phyloP scores from a whole-genome alignment of 2,797 vertebrate genomes.

The Cossypha polioptera region DNA sequence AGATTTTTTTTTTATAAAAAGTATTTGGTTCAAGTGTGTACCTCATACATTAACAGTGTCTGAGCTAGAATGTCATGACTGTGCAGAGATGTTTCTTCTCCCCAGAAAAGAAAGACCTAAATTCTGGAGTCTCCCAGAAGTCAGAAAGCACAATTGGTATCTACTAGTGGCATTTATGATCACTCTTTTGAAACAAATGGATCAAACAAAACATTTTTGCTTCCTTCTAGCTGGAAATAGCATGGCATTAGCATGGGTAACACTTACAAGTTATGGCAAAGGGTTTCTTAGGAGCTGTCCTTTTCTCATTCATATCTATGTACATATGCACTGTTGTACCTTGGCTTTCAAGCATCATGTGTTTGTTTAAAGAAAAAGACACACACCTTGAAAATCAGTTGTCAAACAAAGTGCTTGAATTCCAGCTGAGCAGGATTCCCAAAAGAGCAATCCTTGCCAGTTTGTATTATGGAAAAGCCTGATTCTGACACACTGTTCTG shows the following conservation, averaged over 20 bases:
- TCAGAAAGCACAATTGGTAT: neutral
- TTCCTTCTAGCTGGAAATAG: neutral
- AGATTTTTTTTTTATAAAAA: neutral
- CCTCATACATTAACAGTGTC: neutral
- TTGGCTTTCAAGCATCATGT: neutral
- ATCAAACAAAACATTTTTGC: neutral
- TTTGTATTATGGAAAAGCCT: conserved; percentile 45
- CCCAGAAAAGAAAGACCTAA: neutral
- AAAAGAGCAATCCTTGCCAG: conserved; percentile 57
- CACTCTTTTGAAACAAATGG: neutral
- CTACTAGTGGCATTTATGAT: neutral
- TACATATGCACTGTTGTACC: neutral
- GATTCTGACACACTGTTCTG: neutral
- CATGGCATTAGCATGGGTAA: too few species aligned
- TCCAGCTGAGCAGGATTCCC: conserved; percentile 45
- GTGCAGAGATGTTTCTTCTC: accelerated
- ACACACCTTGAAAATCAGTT: conserved; percentile 42
- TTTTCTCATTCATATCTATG: neutral
- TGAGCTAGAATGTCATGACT: neutral
- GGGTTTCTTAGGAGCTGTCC: neutral
- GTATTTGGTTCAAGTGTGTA: neutral
- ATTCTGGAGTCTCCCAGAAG: neutral
- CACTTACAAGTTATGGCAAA: neutral
- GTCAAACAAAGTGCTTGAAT: conserved; percentile 54
- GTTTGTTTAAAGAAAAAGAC: conserved; percentile 34